phyloP scores from a whole-genome alignment of 2,888 invertebrate genomes.

The Schrankia costaestrigalis region DNA sequence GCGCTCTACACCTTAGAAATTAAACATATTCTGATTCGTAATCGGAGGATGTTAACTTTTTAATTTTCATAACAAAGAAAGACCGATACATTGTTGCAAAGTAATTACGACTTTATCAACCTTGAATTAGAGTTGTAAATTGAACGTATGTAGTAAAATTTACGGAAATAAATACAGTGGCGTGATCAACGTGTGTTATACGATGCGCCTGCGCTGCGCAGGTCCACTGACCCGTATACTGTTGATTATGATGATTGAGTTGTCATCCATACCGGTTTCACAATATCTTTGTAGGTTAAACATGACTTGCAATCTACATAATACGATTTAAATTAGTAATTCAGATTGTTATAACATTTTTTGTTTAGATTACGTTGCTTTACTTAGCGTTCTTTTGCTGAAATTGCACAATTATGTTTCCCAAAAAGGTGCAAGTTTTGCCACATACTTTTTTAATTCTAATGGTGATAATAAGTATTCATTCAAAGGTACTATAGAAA shows the following conservation, averaged over 20 bases:
- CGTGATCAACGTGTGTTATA: conserved; percentile 51
- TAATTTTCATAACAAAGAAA: conserved; percentile 23
- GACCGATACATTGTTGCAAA: too few relatives aligned
- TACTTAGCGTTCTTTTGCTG: too few relatives aligned
- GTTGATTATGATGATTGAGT: conserved; percentile 18
- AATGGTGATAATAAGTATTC: too few relatives aligned
- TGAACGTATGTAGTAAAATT: conserved; percentile 21
- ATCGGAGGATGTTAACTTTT: conserved; percentile 2
- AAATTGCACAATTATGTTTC: too few relatives aligned
- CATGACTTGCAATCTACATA: conserved; percentile 2
- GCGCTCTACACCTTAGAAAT: conserved; percentile 11
- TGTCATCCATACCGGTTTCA: conserved; percentile 6
- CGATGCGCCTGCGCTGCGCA: conserved; percentile 47
- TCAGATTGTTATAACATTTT: too few relatives aligned
- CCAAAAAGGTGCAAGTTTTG: too few relatives aligned
- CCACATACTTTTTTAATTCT: too few relatives aligned
- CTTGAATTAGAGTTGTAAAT: conserved; percentile 41
- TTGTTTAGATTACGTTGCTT: too few relatives aligned
- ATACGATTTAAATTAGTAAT: too few relatives aligned
- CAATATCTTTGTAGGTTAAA: conserved; percentile 6
- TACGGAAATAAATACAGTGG: conserved; percentile 58
- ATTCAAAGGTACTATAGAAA: too few relatives aligned
- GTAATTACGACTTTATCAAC: too few relatives aligned
- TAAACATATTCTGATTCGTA: conserved; percentile 8
- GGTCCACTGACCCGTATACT: conserved; percentile 57